Base-by-base conservation (phyloP, 2,113 vertebrate genomes). In the Strix uralensis region DNA sequence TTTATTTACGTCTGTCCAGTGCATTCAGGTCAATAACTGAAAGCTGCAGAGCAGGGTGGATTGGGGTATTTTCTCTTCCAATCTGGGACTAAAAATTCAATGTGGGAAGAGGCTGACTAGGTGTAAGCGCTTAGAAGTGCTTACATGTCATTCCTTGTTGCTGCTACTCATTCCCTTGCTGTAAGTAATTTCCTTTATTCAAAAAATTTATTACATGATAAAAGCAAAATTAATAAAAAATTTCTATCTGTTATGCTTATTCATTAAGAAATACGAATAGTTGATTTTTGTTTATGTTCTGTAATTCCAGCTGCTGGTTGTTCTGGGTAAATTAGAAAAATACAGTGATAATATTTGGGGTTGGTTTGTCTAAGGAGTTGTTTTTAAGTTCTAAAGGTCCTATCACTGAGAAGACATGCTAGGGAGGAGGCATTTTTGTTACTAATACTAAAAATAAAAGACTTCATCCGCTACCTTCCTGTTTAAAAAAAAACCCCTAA, bases 261-360 rank as follows among this genome's bases (percentile, higher is more conserved):
- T 91, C 93, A 92, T 95, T 92, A 87, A 62, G 69, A 81, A 75
- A 65, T 71, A 72, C 23, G 55, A 95, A 77, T 85, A 72, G 78
- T 22, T 90, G 66, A 55, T 25, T 94, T 95, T 95, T 88, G 30
- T 52, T 95, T 47, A 1, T 21, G 42, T 59, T 61, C 52, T 69
- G 20, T 72, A 77, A 71, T 91, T 93, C 75, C 72, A 84, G 89
- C 80, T 94, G 89, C 80, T 18, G 30, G 52, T 88, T 71, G 59
- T 54, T 23, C 5, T 14, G 78, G 29, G 26, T 65, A 58, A 85
- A 86, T 91, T 82, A 55, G 86, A 91, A 92, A 87, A 46, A 58
- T 2, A 7, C 55, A 18, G 42, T 10, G 81, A 52, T 94, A 79
- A 55, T 42, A 63, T 49, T 67, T 79, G 65, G 46, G 25, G 11